Evolutionary conservation across 2,888 invertebrate species (phyloP).

Genomic region (Heliconius hortense): DNA sequence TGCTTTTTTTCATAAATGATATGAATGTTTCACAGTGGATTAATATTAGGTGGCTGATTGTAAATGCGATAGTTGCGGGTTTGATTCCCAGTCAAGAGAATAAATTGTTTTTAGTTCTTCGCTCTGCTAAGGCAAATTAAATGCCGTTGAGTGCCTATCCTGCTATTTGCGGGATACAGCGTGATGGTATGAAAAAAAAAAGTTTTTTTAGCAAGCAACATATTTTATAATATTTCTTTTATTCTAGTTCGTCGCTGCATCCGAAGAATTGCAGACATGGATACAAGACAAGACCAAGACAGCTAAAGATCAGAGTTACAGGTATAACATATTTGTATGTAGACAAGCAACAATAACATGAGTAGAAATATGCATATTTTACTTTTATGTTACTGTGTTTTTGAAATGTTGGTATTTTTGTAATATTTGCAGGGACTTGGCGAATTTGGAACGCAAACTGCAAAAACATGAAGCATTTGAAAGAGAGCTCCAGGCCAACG

Average conservation of each 20-base stretch:
- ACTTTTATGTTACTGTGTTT: too few species aligned
- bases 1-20: not conserved
- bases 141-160: not conserved
- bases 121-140: too few species aligned
- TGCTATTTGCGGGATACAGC: not conserved
- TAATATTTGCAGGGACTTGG: conserved; percentile 84
- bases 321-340: conserved; percentile 52
- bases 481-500: conserved; percentile 95
- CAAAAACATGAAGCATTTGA: conserved; percentile 99
- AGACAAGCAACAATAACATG: not conserved
- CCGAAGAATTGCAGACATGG: conserved; percentile 95
- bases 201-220: too few species aligned
- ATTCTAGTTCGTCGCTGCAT: conserved; percentile 92
- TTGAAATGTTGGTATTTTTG: too few species aligned
- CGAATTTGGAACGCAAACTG: conserved; percentile 93
- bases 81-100: too few species aligned
- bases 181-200: not conserved
- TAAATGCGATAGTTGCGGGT: too few species aligned
- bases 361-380: too few species aligned
- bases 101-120: too few species aligned
- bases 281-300: conserved; percentile 95
- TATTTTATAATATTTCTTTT: not conserved
- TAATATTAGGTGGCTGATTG: too few species aligned
- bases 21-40: too few species aligned
- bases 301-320: conserved; percentile 95